Percentiles rank a stretch among this genome's conserved stretches.
phyloP scores from a whole-genome alignment of 2,113 vertebrate genomes.

The Arvicanthis niloticus region DNA sequence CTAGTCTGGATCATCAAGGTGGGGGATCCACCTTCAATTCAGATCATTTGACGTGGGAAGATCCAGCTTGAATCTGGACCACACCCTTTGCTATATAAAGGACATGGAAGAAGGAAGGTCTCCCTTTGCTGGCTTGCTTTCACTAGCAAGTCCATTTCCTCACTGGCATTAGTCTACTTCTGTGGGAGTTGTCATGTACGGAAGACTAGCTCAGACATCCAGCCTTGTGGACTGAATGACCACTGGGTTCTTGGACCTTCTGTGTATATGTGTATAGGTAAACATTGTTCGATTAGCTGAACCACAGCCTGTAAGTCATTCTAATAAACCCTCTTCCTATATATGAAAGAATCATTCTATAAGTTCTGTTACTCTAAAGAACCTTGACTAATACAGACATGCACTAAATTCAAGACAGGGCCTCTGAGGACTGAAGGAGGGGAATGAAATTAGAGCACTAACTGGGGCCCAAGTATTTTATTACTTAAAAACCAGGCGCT shows the following conservation, averaged over 20 bases:
- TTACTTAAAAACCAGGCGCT: neutral
- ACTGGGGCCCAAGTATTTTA: neutral
- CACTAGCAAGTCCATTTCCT: neutral
- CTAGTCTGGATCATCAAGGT: neutral
- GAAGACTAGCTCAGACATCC: neutral
- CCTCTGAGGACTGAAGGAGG: neutral
- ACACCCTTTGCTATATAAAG: neutral
- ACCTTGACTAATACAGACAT: neutral
- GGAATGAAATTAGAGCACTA: neutral
- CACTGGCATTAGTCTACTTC: neutral
- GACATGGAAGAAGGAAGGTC: neutral
- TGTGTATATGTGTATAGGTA: neutral
- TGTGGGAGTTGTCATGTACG: neutral
- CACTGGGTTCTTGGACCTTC: neutral
- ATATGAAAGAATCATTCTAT: neutral
- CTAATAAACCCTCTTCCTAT: neutral
- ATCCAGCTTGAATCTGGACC: neutral
- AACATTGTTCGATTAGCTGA: neutral
- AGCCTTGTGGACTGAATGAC: neutral
- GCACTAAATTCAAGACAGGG: neutral
- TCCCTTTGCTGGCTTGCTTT: neutral
- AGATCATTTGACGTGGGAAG: neutral
- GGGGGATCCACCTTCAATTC: neutral
- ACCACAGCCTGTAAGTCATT: neutral
- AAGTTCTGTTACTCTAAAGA: neutral